Percentiles rank a stretch among this genome's conserved stretches.
Evolutionary conservation across 2,113 vertebrate species (phyloP).

Genomic region (Rhinogobius similis): DNA sequence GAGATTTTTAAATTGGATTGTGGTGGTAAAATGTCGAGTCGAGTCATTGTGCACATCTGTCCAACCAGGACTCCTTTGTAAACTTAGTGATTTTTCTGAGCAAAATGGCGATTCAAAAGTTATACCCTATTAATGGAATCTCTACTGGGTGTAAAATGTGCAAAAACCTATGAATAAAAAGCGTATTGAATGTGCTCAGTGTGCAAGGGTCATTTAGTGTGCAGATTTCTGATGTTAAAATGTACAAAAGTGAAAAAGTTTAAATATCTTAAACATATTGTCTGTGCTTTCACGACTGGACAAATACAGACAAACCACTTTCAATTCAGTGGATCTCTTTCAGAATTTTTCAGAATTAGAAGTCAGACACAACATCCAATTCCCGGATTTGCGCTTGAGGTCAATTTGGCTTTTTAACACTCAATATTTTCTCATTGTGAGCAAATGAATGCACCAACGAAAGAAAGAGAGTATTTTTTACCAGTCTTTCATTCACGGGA

Average conservation of each 20-base stretch:
- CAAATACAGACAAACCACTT: not conserved
- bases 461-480: conserved; percentile 29
- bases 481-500: conserved; percentile 40
- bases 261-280: not conserved
- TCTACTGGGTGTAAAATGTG: not conserved
- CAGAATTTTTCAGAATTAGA: not conserved
- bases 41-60: conserved; percentile 5
- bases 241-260: not conserved
- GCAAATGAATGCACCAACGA: conserved; percentile 10
- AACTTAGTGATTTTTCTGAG: not conserved
- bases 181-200: not conserved
- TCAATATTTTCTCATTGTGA: conserved; percentile 6
- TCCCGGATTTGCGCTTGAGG: not conserved
- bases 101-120: not conserved
- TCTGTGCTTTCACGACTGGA: not conserved
- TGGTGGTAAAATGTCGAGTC: not conserved
- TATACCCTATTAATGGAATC: not conserved
- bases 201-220: not conserved
- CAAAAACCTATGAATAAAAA: not conserved
- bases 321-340: not conserved
- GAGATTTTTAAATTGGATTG: not conserved
- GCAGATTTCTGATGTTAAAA: not conserved
- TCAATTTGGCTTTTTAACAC: not conserved
- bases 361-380: not conserved
- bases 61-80: not conserved